Percentiles rank a stretch among this genome's conserved stretches.
Evolutionary conservation across 30 jellyfish, hydroid and myxozoan genomes (phyloP).

Genomic region (Hydractinia echinata): DNA sequence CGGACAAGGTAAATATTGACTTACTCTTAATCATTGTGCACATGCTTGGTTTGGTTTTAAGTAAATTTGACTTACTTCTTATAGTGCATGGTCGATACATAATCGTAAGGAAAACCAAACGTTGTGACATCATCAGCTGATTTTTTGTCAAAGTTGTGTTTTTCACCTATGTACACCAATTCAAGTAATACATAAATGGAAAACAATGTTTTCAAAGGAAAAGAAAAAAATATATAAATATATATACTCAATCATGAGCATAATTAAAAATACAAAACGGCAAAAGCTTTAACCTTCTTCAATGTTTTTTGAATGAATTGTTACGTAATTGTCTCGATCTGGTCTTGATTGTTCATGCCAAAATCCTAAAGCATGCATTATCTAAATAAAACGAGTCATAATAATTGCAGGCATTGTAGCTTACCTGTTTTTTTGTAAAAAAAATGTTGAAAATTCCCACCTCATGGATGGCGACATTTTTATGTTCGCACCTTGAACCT

Average conservation of each 20-base stretch:
- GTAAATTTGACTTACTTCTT: neutral
- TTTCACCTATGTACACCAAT: too few relatives aligned
- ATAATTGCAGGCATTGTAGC: neutral
- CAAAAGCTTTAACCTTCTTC: too few relatives aligned
- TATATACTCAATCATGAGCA: too few relatives aligned
- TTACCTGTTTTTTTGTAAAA: too few relatives aligned
- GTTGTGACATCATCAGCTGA: neutral
- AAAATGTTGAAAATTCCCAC: neutral
- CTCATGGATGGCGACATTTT: neutral
- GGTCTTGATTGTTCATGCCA: conserved; percentile 1
- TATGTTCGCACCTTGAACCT: neutral
- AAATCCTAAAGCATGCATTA: conserved; percentile 10
- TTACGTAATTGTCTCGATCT: conserved; percentile 2
- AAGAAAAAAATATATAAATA: too few relatives aligned
- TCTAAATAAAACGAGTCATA: neutral
- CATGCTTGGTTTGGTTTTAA: too few relatives aligned
- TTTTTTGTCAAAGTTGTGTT: neutral
- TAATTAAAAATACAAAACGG: too few relatives aligned
- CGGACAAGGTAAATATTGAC: too few relatives aligned
- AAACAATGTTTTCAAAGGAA: too few relatives aligned
- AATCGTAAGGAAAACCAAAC: neutral
- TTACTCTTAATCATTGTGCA: too few relatives aligned
- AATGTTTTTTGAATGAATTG: neutral
- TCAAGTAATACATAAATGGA: too few relatives aligned
- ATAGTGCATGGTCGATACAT: neutral